Base-by-base conservation (phyloP, 1,140 invertebrate genomes). In the Ceratina australensis region DNA sequence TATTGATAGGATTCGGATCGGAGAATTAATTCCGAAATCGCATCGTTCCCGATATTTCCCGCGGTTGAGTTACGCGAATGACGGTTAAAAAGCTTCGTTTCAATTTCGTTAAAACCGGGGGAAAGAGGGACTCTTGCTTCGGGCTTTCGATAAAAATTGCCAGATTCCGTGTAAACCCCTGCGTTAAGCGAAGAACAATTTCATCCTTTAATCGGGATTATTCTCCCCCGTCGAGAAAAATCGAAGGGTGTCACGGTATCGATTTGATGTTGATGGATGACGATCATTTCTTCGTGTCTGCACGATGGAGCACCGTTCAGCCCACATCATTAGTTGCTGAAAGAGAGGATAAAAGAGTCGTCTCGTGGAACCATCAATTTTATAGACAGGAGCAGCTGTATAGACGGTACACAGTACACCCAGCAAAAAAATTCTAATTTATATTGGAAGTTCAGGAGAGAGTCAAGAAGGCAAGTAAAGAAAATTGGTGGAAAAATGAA, bases 221-320 rank as follows among this genome's bases (percentile, higher is more conserved):
- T 68, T 26, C 50, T 26, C 59, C 12, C 3, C 28, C 1, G 20
- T 26, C 2, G 49, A 66, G 61, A 67, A 56, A 63, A 76, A 80
- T 72, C 20, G 78, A 67, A 54, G 33, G 61, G 50, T 67, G 65
- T 74, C 69, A 42, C 20, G 28, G 12, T 42, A 68, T 79, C 56
- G 68, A 66, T 59, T 10, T 52, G 69, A 81, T 72, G 72, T 61
- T 80, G 79, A 83, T 83, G 61, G 81, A 83, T 73, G 72, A 78
- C 59, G 59, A 71, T 63, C 22, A 63, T 73, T 72, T 65, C 60
- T 71, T 18, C 49, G 65, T 72, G 47, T 57, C n/a, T 57, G 33
- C 5, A 64, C 28, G 16, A 33, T 22, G 49, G 42, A 26, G 69
- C 28, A 57, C 20, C 69, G 77, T 74, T 79, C 76, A 57, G 50